Evolutionary conservation across 2,797 vertebrate species (phyloP), one percentile per base, ranked within the genome.

Genomic region (Orientallactaga sibirica): DNA sequence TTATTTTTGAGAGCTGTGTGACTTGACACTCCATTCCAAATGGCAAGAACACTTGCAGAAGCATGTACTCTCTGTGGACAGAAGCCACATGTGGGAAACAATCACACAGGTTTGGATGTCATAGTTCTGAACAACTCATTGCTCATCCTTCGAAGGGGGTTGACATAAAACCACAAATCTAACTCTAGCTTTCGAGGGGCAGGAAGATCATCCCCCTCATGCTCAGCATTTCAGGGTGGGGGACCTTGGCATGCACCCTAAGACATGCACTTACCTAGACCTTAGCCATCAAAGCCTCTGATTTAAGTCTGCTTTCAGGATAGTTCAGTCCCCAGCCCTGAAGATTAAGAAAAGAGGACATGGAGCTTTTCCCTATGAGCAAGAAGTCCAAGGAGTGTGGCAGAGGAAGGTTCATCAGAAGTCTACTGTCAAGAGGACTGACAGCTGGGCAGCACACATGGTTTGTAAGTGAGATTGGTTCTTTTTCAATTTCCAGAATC

Each of bases 1-100:
- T 80, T 88, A 62, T 88, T 96, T 83, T 16, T 85, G 66, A 67
- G 61, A 80, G 62, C 29, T 79, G 18, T 55, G 22, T 43, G 76
- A 91, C 75, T 88, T 85, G 70, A 80, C 25, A 70, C 33, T 71
- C 33, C 62, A 83, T 87, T 88, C 41, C 76, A 76, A 81, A 58
- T 48, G 48, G 55, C 68, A 91, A 76, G 68, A 91, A 80, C 73
- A 81, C 77, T 77, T 93, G 85, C 43, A 84, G 75, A 84, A 75
- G 25, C 27, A 27, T 80, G 41, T 76, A 76, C 33, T 64, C 25
- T 86, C 52, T 87, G 37, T 90, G 67, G 48, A 84, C 61, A 75
- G 78, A 79, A 90, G 55, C 67, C 74, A 74, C 37, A 64, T 48
- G 62, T 68, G 20, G 33, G 73, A 62, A 84, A 75, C 7, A 68